Percentiles rank a stretch among this genome's conserved stretches.
Evolutionary conservation across 2,113 vertebrate genomes (phyloP).

Genomic region (Erythrolamprus reginae): DNA sequence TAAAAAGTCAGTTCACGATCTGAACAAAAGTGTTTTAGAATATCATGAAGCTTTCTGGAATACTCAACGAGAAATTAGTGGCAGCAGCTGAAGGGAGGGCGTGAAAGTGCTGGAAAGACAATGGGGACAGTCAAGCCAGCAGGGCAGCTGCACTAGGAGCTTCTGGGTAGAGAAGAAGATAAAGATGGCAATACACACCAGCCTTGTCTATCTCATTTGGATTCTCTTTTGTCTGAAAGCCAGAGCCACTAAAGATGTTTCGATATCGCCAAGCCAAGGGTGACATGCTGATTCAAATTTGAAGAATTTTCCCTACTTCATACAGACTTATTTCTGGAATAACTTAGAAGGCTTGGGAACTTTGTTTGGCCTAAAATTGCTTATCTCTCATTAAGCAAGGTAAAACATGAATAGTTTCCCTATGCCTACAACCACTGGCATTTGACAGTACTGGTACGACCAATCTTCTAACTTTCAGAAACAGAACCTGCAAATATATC

Average conservation of each 20-base stretch:
- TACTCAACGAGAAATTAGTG: neutral
- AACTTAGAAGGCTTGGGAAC: neutral
- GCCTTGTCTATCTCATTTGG: neutral
- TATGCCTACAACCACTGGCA: neutral
- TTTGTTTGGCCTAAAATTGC: neutral
- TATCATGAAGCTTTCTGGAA: neutral
- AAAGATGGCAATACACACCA: neutral
- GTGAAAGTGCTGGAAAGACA: neutral
- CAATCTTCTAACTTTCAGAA: neutral
- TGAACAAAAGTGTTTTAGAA: neutral
- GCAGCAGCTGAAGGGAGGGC: neutral
- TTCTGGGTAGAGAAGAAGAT: neutral
- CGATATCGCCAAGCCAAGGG: neutral
- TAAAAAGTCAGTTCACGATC: neutral
- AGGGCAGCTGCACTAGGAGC: neutral
- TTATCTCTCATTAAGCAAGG: neutral
- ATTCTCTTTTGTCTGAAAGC: neutral
- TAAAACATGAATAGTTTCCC: neutral
- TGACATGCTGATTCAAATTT: neutral
- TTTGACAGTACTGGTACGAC: neutral
- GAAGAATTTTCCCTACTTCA: neutral
- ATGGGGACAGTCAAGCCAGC: neutral
- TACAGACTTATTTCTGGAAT: neutral
- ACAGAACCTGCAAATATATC: neutral
- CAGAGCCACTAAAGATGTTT: neutral